Base-by-base conservation (phyloP, 2,888 invertebrate genomes). In the Acrobasis consociella region DNA sequence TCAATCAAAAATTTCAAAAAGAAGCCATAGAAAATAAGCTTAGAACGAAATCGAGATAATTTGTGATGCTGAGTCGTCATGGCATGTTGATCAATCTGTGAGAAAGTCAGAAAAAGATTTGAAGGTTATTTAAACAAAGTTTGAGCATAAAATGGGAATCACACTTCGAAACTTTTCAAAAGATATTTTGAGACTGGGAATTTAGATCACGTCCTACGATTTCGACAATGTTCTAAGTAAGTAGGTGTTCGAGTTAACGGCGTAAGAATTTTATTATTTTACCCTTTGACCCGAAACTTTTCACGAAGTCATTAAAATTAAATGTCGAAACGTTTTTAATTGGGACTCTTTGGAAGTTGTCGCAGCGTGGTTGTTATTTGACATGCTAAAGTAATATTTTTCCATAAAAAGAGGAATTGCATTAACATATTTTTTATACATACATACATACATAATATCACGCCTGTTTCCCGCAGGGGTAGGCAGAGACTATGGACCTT, bases 261-360 rank as follows among this genome's bases (percentile, higher is more conserved):
- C 13, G 5, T 46, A 3, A 46, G 46, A 46, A 46, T 46, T 46
- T 46, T 46, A 46, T 46, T n/a, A 46, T 46, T 46, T 46, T 46
- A 13, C 13, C 46, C 46, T 46, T 46, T 46, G n/a, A 5, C 46
- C n/a, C n/a, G 7, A 46, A 46, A 50, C 50, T 50, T 50, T 50
- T 50, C 15, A 16, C 16, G 16, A 17, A 50, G 50, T 50, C 11
- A 16, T 50, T n/a, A 15, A 16, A 16, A 50, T 11, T 17, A 50
- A 50, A 50, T 50, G 50, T 17, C 11, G 17, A 46, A 46, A n/a
- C 46, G 13, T 46, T 46, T 46, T 46, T 46, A 46, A 42, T 46
- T 46, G n/a, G 46, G 46, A 2, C 46, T 46, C 5, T n/a, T 46
- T 46, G 3, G 5, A 46, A 46, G 46, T 46, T 46, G n/a, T n/a